Evolutionary conservation across 2,113 vertebrate species (phyloP).

Genomic region (Speoplatyrhinus poulsoni): DNA sequence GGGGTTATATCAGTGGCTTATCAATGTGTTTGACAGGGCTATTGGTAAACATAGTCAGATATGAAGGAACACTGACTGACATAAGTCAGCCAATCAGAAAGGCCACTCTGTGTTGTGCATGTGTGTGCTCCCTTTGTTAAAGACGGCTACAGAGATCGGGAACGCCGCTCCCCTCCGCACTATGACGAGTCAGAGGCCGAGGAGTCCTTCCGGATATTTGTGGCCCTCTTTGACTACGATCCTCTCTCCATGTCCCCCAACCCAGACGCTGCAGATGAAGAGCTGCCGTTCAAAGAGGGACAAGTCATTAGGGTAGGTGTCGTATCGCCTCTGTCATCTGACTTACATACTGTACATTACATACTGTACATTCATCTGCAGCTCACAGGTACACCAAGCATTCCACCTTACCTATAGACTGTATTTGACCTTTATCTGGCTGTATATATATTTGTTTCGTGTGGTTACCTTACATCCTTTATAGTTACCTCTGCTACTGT

Average conservation of each 20-base stretch:
- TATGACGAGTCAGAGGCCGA: conserved; percentile 91
- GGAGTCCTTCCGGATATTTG: conserved; percentile 87
- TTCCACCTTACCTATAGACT: no score
- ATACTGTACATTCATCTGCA: no score
- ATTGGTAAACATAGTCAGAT: background rate
- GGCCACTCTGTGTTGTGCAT: background rate
- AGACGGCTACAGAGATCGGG: conserved; percentile 84
- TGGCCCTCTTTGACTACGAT: conserved; percentile 96
- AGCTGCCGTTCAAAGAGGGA: conserved; percentile 95
- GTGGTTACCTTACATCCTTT: no score
- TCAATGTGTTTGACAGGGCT: background rate
- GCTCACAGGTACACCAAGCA: no score
- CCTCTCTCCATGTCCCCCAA: conserved; percentile 96
- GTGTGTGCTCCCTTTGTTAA: conserved; percentile 12
- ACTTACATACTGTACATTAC: no score
- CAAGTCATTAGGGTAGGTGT: conserved; percentile 90
- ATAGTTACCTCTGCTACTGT: no score
- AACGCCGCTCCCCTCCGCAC: conserved; percentile 84
- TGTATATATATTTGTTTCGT: no score
- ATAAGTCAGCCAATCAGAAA: no score
- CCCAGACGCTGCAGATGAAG: conserved; percentile 91
- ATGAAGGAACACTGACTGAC: background rate
- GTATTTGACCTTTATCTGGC: no score
- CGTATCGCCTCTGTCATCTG: no score
- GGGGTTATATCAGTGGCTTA: conserved; percentile 23